Base-by-base conservation (phyloP, 2,797 vertebrate genomes). In the Eulemur coronatus region DNA sequence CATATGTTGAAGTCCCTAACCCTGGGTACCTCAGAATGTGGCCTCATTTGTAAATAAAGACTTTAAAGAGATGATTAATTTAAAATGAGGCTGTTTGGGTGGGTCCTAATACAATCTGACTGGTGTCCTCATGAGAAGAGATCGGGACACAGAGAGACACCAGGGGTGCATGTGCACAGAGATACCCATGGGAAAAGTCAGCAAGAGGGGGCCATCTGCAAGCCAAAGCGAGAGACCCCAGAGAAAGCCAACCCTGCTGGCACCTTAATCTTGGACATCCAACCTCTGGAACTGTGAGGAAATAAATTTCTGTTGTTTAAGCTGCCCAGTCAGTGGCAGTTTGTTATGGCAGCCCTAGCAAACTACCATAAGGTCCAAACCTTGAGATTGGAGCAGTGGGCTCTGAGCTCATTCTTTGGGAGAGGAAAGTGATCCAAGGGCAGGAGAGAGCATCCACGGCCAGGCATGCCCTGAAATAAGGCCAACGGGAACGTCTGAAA, bases 151-250 rank as follows among this genome's bases (percentile, higher is more conserved):
- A 17, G 43, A 87, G 63, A 35, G 38, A 26, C 15, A 2, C 12
- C 18, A 0, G 11, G 48, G 0, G 7, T 12, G 2, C 1, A 11
- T n/a, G 14, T 6, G 38, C 48, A 15, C 2, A 41, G 24, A 59
- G 48, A 18, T 20, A 4, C 17, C 26, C 59, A 1, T 1, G 6
- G 14, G 48, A 63, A 46, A 18, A 72, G 30, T 30, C 35, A 85
- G 61, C 52, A n/a, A n/a, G 76, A 43, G 10, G 43, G 17, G 0
- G 33, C n/a, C 33, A n/a, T 15, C 17, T 57, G 33, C 52, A 38
- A 92, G 63, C 30, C 41, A n/a, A 57, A 52, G 30, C 75, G 26
- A 94, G 41, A 70, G 33, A 33, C 30, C 55, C 30, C 75, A 3
- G 70, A 65, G 57, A 69, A 81, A 26, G n/a, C 14, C 12, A 22